Evolutionary conservation across 2,888 invertebrate species (phyloP).

Genomic region (Nomada fucata): DNA sequence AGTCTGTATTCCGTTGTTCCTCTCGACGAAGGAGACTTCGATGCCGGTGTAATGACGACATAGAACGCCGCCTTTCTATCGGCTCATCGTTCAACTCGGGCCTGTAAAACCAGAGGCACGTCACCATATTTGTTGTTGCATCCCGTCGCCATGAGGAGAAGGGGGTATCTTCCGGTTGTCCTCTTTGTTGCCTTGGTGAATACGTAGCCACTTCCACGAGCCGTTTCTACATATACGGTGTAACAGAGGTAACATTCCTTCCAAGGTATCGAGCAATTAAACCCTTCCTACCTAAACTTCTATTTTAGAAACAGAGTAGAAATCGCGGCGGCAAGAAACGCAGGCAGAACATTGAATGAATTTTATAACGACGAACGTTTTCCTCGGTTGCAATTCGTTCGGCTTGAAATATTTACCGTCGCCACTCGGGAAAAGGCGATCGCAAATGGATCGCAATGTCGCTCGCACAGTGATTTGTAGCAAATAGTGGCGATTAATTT

Average conservation of each 20-base stretch:
- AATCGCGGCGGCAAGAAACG: too few species aligned
- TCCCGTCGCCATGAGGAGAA: slow-evolving; percentile 13
- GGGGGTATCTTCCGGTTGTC: slow-evolving; percentile 45
- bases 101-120: slow-evolving; percentile 50
- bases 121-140: slow-evolving; percentile 59
- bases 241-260: not conserved
- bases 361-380: too few species aligned
- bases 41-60: slow-evolving; percentile 44
- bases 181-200: not conserved
- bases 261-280: not conserved
- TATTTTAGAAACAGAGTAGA: not conserved
- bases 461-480: too few species aligned
- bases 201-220: slow-evolving; percentile 1
- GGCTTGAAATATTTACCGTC: too few species aligned
- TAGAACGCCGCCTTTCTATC: slow-evolving; percentile 37
- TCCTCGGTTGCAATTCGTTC: too few species aligned
- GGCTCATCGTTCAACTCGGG: slow-evolving; percentile 39
- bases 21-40: slow-evolving; percentile 49
- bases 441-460: too few species aligned
- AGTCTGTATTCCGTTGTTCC: slow-evolving; percentile 7
- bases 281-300: not conserved
- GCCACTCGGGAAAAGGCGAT: too few species aligned
- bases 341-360: too few species aligned
- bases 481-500: too few species aligned
- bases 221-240: not conserved